A percentile compares a stretch with the other conserved stretches of the same genome.
Evolutionary conservation across 2,797 vertebrate genomes (phyloP).

Genomic region (Sparidentex hasta): DNA sequence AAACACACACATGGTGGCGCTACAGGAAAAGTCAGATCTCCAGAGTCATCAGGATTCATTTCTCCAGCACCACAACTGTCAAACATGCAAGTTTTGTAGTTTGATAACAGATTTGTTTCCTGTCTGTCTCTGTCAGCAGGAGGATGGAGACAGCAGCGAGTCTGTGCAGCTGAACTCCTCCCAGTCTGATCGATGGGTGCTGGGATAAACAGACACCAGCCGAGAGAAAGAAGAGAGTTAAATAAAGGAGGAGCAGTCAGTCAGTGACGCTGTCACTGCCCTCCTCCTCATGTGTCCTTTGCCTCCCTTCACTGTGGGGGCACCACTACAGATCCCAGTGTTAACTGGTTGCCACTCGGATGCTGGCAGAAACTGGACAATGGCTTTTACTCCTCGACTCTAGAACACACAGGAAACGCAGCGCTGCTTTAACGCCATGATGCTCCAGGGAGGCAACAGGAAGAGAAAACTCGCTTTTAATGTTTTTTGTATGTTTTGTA

Average conservation of each 20-base stretch:
- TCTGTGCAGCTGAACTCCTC: slow-evolving; percentile 82
- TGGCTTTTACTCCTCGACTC: slow-evolving; percentile 40
- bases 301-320: slow-evolving; percentile 4
- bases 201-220: slow-evolving; percentile 58
- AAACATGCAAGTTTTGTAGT: background rate
- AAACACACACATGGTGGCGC: no score
- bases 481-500: slow-evolving; percentile 80
- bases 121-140: slow-evolving; percentile 61
- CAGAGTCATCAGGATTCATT: no score
- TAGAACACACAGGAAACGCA: slow-evolving; percentile 43
- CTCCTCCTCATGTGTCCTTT: slow-evolving; percentile 40
- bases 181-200: slow-evolving; percentile 73
- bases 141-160: slow-evolving; percentile 74
- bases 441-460: slow-evolving; percentile 28
- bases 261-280: slow-evolving; percentile 28
- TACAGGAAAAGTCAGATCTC: no score
- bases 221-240: background rate
- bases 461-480: slow-evolving; percentile 54
- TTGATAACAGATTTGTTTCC: background rate
- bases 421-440: slow-evolving; percentile 47
- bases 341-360: slow-evolving; percentile 20
- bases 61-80: no score
- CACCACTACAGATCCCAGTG: slow-evolving; percentile 33
- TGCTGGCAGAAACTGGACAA: slow-evolving; percentile 36
- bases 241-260: slow-evolving; percentile 21